Conservation (phyloP, 1,140 invertebrate species). For the Ips typographus region DNA sequence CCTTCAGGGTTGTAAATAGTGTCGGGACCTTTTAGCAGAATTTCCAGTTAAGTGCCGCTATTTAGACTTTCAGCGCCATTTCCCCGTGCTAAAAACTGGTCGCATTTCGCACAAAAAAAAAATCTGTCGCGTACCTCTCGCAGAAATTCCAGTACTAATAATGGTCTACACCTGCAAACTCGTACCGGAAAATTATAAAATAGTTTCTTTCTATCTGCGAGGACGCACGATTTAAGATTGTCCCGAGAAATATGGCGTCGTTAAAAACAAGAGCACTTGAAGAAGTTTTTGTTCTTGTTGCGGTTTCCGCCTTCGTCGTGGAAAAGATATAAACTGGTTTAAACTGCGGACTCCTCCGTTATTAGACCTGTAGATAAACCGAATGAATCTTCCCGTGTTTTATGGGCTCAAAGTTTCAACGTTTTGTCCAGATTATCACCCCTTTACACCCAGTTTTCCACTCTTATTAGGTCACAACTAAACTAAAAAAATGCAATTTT, state of each 20-base stretch:
- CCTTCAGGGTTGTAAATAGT: background rate
- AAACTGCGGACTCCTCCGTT: conserved; percentile 10
- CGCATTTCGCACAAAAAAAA: background rate
- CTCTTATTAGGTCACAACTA: too few species aligned
- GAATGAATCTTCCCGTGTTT: background rate
- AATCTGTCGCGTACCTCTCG: background rate
- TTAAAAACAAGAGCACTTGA: conserved; percentile 29
- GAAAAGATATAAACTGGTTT: conserved; percentile 25
- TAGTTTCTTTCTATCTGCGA: conserved; percentile 25
- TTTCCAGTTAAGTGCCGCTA: background rate
- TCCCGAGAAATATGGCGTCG: conserved; percentile 13
- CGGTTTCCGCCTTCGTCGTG: conserved; percentile 13
- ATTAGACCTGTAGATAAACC: conserved; percentile 14
- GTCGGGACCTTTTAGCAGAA: background rate
- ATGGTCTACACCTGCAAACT: conserved; percentile 21
- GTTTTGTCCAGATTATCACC: too few species aligned
- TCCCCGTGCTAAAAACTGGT: background rate
- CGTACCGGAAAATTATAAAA: conserved; percentile 26
- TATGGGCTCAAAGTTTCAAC: background rate
- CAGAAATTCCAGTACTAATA: background rate
- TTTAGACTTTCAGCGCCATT: too few species aligned
- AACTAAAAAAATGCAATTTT: too few species aligned
- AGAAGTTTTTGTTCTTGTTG: conserved; percentile 14
- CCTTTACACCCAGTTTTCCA: too few species aligned
- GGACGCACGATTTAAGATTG: conserved; percentile 27